Base-by-base conservation (phyloP, 2,888 invertebrate species). In the Ectemnius cavifrons region DNA sequence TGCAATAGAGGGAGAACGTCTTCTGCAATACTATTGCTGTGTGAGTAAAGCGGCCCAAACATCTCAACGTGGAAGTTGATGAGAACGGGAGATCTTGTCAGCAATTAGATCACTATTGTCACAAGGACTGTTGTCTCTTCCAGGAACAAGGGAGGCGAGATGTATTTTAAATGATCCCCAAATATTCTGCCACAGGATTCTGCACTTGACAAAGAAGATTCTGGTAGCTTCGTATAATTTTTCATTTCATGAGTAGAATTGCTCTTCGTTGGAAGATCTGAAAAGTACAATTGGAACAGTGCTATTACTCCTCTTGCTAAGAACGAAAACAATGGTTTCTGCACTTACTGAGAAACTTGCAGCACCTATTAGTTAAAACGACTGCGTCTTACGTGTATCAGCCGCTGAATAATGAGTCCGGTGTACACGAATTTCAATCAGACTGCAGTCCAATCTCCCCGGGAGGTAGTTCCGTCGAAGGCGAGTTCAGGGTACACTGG, bases 91-190 rank as follows among this genome's bases (percentile, higher is more conserved):
- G 63, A 66, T 77, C 75, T 76, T 69, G 73, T 71, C 67, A 78
- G 52, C 73, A 71, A 84, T 85, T 83, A 85, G 80, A 68, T 73
- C 58, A 60, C 79, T 74, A 85, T 85, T 85, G 84, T 85, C 70
- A 75, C 65, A 61, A 65, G 63, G 56, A 59, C 63, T 56, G 66
- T 65, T 59, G 72, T 73, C 70, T 76, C 59, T 71, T 18, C 57
- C 61, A 64, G 47, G 52, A 27, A 67, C 28, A 65, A 37, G 52
- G 52, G 66, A 67, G 2, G 14, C 23, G 49, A 58, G 64, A 71
- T 73, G 23, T 28, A 63, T 66, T 83, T 75, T 70, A 74, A 75
- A 76, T 68, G 37, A 60, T 60, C 57, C 47, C 69, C 57, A 37
- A 58, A 37, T 37, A 37, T 37, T 37, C 37, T 37, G 37, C 37